Evolutionary conservation across 2,888 invertebrate genomes (phyloP).

Genomic region (Epinotia ramella): DNA sequence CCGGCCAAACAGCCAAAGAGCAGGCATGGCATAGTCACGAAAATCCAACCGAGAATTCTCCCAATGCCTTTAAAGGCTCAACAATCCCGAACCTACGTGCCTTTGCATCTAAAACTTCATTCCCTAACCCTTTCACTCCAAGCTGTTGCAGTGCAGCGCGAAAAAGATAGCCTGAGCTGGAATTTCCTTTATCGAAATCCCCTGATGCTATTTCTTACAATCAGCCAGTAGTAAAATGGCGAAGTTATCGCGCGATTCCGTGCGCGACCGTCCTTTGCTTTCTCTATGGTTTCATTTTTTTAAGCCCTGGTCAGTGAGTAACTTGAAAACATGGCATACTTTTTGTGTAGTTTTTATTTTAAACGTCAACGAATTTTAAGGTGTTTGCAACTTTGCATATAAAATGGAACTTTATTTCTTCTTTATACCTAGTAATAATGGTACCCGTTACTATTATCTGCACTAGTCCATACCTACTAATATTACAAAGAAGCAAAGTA

Average conservation of each 20-base stretch:
- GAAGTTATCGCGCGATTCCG: slow-evolving; percentile 33
- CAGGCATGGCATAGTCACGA: slow-evolving; percentile 3
- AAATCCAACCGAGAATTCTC: slow-evolving; percentile 10
- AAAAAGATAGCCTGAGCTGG: slow-evolving; percentile 2
- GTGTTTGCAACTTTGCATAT: not conserved
- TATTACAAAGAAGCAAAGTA: too few species aligned
- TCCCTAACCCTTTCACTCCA: slow-evolving; percentile 3
- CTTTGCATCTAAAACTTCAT: slow-evolving; percentile 7
- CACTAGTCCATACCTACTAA: too few species aligned
- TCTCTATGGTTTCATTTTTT: slow-evolving; percentile 23
- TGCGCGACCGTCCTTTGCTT: slow-evolving; percentile 19
- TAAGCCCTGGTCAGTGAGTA: not conserved
- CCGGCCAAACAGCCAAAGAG: slow-evolving; percentile 6
- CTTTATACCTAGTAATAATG: too few species aligned
- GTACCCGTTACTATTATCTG: too few species aligned
- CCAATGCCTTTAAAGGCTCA: slow-evolving; percentile 23
- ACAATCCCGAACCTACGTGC: slow-evolving; percentile 21
- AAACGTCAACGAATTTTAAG: not conserved
- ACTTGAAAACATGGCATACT: not conserved
- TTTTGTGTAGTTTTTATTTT: slow-evolving; percentile 1
- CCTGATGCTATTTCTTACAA: slow-evolving; percentile 35
- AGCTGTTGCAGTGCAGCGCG: not conserved
- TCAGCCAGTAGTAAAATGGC: slow-evolving; percentile 34
- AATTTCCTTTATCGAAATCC: slow-evolving; percentile 13
- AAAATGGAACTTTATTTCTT: too few species aligned